phyloP scores from a whole-genome alignment of 2,888 invertebrate genomes.

The Sthenelais limicola region DNA sequence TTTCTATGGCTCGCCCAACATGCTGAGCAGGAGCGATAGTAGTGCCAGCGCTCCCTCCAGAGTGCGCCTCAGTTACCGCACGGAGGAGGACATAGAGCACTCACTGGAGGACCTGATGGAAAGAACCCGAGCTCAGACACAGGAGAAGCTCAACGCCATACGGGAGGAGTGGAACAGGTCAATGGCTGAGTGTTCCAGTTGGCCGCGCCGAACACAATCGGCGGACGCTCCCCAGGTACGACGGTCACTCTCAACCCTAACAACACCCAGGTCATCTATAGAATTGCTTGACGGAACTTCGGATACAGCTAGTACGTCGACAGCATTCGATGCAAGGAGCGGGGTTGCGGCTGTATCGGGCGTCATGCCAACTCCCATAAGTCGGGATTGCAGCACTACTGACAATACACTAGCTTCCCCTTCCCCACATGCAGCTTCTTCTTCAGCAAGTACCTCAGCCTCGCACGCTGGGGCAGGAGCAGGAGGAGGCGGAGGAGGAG shows the following conservation, averaged over 20 bases:
- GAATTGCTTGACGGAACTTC: constrained; percentile 30
- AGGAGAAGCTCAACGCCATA: constrained; percentile 36
- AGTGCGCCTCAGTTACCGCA: constrained; percentile 40
- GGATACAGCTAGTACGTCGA: constrained; percentile 32
- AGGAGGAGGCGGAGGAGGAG: neutral
- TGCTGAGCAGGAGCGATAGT: constrained; percentile 16
- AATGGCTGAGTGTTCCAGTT: constrained; percentile 36
- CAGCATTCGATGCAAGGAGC: constrained; percentile 14
- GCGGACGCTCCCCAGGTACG: constrained; percentile 18
- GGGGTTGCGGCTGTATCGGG: constrained; percentile 32
- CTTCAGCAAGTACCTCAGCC: constrained; percentile 16
- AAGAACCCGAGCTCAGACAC: constrained; percentile 26
- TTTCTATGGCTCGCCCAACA: constrained; percentile 31
- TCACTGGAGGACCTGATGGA: constrained; percentile 40
- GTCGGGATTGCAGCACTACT: constrained; percentile 23
- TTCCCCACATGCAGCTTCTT: constrained; percentile 16
- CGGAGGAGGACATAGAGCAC: constrained; percentile 42
- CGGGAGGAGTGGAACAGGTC: constrained; percentile 43
- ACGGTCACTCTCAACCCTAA: constrained; percentile 21
- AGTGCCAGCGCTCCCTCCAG: constrained; percentile 35
- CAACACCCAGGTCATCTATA: constrained; percentile 24
- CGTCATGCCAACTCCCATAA: constrained; percentile 32
- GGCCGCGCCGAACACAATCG: constrained; percentile 36
- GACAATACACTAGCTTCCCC: constrained; percentile 18
- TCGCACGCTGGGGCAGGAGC: neutral